Evolutionary conservation across 2,888 invertebrate genomes (phyloP), one percentile per base, ranked within the genome.

Genomic region (Aleiodes testaceus): DNA sequence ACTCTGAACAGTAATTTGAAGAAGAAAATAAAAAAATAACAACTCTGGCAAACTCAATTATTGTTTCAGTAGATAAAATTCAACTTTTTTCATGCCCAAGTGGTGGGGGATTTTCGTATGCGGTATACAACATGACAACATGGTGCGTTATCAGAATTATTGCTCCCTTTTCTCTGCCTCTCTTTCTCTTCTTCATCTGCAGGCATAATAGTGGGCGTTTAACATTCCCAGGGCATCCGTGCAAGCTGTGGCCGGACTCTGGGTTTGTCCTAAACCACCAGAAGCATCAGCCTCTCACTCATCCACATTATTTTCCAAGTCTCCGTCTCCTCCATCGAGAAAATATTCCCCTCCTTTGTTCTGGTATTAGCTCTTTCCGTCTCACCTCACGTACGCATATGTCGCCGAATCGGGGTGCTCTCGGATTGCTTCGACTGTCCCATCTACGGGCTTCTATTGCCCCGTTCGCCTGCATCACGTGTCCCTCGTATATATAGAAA

Each of bases 61-160:
- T 49, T 49, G 49, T 49, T n/a, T 16, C 7, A 14, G 14, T 49
- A 16, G 49, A 49, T 49, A 49, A 36, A 36, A 36, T 36, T 36
- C 36, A 36, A 0, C 11, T 36, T 36, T 36, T 36, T 36, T 36
- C 9, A 2, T 1, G 9, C 2, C 7, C 36, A 36, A 2, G 11
- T 6, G 11, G 11, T 2, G 36, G 76, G 76, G 78, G 74, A 78
- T 82, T 84, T 86, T 85, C 79, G 86, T 86, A 86, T 86, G 85
- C 86, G 80, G 81, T 47, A 36, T 77, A 81, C 84, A 81, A 84
- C 85, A 84, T 83, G 84, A 86, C 86, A 86, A 86, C 86, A 85
- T 86, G 86, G 84, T 85, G 86, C 81, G 86, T 86, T 86, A 86
- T 86, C 86, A 85, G 82, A 86, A 85, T 86, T 86, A 85, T 86